These are phyloP conservation scores for Nebria salina DNA, from an alignment of 2,888 invertebrate genomes.

Conservation along the genomic window DNA sequence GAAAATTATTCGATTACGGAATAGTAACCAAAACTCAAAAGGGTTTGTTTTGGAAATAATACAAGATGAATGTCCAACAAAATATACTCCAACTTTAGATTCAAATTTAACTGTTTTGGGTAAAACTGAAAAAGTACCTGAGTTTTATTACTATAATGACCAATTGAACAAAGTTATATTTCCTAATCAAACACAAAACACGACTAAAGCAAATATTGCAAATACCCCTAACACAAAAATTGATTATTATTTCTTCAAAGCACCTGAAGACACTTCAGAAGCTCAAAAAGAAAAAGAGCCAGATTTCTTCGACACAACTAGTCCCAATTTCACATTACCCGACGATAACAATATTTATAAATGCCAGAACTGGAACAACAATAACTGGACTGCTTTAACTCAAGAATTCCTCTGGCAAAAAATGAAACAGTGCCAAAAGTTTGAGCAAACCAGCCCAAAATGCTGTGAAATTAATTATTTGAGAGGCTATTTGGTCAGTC, in stretches of 20 bases:
- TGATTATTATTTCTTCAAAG: slow-evolving; percentile 56
- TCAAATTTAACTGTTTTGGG: slow-evolving; percentile 28
- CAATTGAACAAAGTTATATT: slow-evolving; percentile 52
- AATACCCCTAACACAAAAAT: slow-evolving; percentile 50
- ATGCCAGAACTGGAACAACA: slow-evolving; percentile 22
- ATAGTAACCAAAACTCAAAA: slow-evolving; percentile 50
- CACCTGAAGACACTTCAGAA: slow-evolving; percentile 49
- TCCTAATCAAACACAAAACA: slow-evolving; percentile 48
- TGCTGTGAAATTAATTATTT: slow-evolving; percentile 57
- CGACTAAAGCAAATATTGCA: slow-evolving; percentile 25
- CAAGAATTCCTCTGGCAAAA: slow-evolving; percentile 50
- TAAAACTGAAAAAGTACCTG: slow-evolving; percentile 31
- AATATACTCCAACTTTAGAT: slow-evolving; percentile 51
- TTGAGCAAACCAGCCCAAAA: slow-evolving; percentile 45
- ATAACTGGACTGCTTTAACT: slow-evolving; percentile 41
- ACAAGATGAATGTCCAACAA: slow-evolving; percentile 66
- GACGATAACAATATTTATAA: slow-evolving; percentile 21
- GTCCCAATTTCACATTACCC: slow-evolving; percentile 13
- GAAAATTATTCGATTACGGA: slow-evolving; percentile 63
- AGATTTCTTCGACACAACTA: slow-evolving; percentile 55
- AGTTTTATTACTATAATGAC: slow-evolving; percentile 51
- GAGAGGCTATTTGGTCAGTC: slow-evolving; percentile 61
- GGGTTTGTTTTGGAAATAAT: slow-evolving; percentile 68
- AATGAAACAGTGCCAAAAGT: slow-evolving; percentile 50
- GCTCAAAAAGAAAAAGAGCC: slow-evolving; percentile 30